Evolutionary conservation across 2,797 vertebrate species (phyloP).

Genomic region (Takifugu ocellatus): DNA sequence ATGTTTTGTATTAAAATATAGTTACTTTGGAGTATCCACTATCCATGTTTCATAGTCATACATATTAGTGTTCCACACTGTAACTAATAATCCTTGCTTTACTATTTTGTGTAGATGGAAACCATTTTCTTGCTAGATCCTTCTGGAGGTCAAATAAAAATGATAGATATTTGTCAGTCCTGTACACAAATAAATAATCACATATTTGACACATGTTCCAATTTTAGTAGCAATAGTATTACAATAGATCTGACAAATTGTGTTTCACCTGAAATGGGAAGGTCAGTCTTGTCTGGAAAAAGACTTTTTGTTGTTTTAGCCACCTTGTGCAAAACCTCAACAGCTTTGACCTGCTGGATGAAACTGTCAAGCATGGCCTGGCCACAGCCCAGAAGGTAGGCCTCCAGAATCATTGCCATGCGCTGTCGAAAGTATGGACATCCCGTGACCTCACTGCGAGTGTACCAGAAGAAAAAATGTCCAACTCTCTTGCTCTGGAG

Average conservation of each 20-base stretch:
- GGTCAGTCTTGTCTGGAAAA: constrained; percentile 69
- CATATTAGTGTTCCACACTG: no score
- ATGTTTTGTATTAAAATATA: no score
- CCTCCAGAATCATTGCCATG: constrained; percentile 79
- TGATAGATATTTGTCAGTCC: no score
- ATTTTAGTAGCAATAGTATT: background rate
- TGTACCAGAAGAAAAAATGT: constrained; percentile 83
- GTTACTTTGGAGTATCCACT: no score
- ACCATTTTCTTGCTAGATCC: no score
- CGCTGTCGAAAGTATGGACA: constrained; percentile 76
- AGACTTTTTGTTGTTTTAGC: constrained; percentile 62
- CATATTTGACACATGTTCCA: background rate
- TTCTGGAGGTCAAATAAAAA: no score
- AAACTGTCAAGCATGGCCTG: constrained; percentile 69
- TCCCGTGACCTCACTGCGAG: constrained; percentile 76
- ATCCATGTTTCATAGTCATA: no score
- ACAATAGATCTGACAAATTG: no score
- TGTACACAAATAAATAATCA: no score
- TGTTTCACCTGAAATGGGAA: constrained; percentile 63
- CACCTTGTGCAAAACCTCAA: constrained; percentile 62
- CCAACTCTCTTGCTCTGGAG: constrained; percentile 79
- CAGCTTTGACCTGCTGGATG: constrained; percentile 70
- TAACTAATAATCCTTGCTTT: no score
- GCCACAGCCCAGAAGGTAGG: constrained; percentile 78
- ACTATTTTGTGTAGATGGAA: no score